These are phyloP conservation scores for Cheilosia soror DNA, from an alignment of 2,888 invertebrate genomes.

Conservation along the genomic window DNA sequence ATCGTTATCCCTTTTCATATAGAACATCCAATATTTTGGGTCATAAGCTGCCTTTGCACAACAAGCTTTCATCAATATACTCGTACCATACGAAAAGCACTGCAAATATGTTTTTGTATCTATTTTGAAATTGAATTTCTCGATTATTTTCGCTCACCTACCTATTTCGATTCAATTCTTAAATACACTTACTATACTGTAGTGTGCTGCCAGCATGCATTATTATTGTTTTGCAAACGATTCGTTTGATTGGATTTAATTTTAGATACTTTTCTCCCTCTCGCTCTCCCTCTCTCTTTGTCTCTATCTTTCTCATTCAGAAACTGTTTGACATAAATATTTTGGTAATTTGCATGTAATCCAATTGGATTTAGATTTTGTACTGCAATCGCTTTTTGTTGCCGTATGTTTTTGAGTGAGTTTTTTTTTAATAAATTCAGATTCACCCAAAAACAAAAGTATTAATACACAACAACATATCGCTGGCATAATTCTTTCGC, in stretches of 20 bases:
- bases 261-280: constrained; percentile 26
- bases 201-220: constrained; percentile 30
- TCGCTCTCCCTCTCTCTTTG: not conserved
- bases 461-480: not conserved
- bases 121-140: constrained; percentile 35
- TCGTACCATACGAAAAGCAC: not conserved
- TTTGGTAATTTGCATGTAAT: constrained; percentile 30
- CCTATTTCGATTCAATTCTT: constrained; percentile 19
- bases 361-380: constrained; percentile 29
- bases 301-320: not conserved
- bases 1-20: no score
- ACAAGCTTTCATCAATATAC: not conserved
- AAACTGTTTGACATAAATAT: constrained; percentile 39
- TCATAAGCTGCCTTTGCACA: not conserved
- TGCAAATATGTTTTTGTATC: constrained; percentile 10
- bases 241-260: constrained; percentile 65
- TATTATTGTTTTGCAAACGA: constrained; percentile 64
- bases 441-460: constrained; percentile 4
- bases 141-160: constrained; percentile 46
- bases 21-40: not conserved
- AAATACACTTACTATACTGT: constrained; percentile 13
- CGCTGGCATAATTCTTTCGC: not conserved
- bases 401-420: not conserved
- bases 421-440: not conserved
- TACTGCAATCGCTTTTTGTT: not conserved